Conservation (phyloP, 2,113 vertebrate species). For the Semnornis frantzii region DNA sequence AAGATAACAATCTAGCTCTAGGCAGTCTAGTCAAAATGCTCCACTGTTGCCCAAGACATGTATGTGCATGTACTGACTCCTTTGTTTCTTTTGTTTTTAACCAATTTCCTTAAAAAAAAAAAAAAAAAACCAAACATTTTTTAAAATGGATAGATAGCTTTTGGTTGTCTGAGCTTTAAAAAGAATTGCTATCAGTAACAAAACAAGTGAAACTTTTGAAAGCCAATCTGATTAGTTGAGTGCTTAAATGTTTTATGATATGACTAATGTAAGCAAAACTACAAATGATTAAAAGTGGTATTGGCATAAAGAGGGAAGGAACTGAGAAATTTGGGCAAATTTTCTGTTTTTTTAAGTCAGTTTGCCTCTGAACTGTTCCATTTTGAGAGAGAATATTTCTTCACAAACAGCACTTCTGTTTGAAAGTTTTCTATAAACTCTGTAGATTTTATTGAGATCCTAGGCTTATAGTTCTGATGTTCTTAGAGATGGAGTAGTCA, state of each 20-base stretch:
- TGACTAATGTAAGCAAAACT: neutral
- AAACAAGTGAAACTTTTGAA: neutral
- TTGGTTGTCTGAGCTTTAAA: neutral
- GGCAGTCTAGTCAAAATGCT: neutral
- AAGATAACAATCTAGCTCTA: neutral
- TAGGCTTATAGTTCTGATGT: neutral
- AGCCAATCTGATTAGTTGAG: slow-evolving; percentile 16
- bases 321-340: neutral
- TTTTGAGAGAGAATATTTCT: neutral
- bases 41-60: neutral
- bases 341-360: neutral
- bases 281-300: neutral
- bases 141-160: neutral
- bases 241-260: neutral
- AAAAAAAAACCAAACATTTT: too few species aligned
- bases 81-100: neutral
- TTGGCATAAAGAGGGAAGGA: neutral
- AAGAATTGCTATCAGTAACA: neutral
- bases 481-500: neutral
- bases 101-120: neutral
- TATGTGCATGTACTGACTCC: neutral
- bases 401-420: neutral
- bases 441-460: neutral
- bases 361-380: neutral
- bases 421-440: neutral